Percentiles rank a stretch among this genome's conserved stretches.
Conservation (phyloP, 2,797 vertebrate species). For the Sylvia borin region DNA sequence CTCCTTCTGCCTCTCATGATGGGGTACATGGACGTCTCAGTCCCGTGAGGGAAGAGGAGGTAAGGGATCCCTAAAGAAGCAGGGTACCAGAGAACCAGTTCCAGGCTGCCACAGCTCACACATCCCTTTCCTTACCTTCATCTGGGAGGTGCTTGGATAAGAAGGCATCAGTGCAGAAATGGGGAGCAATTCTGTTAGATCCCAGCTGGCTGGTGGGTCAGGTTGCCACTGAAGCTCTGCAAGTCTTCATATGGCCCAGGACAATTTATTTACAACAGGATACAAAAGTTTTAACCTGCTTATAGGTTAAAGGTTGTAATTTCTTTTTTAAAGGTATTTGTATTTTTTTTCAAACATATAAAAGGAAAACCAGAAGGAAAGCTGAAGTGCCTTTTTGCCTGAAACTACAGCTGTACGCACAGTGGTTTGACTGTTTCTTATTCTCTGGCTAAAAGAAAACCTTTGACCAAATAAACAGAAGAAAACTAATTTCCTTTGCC, state of each 20-base stretch:
- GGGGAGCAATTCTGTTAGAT: neutral
- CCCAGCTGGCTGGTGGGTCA: neutral
- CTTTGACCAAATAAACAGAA: neutral
- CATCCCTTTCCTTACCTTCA: neutral
- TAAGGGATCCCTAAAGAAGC: neutral
- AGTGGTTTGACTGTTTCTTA: neutral
- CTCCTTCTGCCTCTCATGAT: neutral
- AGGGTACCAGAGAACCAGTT: neutral
- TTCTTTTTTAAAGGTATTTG: neutral
- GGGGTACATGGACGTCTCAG: neutral
- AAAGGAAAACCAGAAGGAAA: neutral
- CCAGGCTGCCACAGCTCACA: neutral
- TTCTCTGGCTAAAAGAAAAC: neutral
- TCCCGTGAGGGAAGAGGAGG: rapidly evolving
- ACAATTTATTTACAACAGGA: neutral
- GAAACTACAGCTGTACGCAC: neutral
- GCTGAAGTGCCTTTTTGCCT: neutral
- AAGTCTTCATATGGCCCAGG: neutral
- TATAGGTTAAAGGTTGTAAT: neutral
- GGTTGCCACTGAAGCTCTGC: neutral
- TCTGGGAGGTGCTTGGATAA: neutral
- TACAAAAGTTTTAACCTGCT: neutral
- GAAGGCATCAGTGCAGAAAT: neutral
- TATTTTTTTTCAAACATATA: neutral
- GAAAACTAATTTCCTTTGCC: neutral